Conservation (phyloP, 92 coral and sea anemone genomes). For the Paragorgia papillata region DNA sequence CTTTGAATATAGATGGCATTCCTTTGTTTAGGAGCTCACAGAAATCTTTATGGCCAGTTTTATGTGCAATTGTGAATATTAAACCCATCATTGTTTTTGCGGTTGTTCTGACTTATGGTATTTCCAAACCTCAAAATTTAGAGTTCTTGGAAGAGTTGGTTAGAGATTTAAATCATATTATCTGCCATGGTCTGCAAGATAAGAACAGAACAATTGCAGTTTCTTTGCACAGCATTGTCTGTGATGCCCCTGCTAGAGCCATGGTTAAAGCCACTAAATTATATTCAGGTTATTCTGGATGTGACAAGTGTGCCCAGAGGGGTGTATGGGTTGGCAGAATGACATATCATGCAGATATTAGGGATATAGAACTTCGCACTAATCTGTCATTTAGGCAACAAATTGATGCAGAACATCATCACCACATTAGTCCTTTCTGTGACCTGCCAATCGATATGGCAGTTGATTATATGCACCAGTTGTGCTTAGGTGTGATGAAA, state of each 20-base stretch:
- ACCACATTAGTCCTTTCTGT: neutral
- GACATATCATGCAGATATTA: neutral
- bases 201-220: neutral
- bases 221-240: neutral
- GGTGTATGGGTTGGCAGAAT: neutral
- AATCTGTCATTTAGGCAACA: neutral
- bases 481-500: constrained; percentile 1
- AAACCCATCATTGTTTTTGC: neutral
- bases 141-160: constrained; percentile 5
- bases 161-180: no score
- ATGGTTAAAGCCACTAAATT: neutral
- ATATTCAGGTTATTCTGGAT: neutral
- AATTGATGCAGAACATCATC: neutral
- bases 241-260: neutral
- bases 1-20: neutral
- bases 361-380: neutral
- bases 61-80: neutral
- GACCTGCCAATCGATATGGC: neutral
- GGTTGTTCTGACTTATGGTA: neutral
- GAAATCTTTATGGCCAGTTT: neutral
- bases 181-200: neutral
- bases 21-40: neutral
- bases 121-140: neutral
- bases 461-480: neutral
- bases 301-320: neutral